Evolutionary conservation across 1,140 invertebrate genomes (phyloP), one percentile per base, ranked within the genome.

Genomic region (Lasaia peninsularis): DNA sequence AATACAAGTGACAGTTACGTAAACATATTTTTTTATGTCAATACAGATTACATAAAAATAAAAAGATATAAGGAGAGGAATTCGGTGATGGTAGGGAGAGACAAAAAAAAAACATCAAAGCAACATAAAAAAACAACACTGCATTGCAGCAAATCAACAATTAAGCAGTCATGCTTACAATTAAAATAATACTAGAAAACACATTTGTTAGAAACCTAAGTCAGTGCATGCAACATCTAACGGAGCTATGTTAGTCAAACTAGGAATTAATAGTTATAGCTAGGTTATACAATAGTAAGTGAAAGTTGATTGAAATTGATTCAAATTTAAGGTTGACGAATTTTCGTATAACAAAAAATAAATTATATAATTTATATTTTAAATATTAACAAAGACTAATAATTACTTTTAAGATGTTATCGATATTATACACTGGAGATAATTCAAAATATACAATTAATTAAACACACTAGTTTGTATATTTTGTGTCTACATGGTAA

Each of bases 71-170:
- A 24, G 11, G 40, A 31, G 34, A 12, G 11, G 51, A 58, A 56
- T 65, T 35, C 11, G 16, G 24, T 24, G 32, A 52, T 18, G 11
- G 28, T 55, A 58, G 65, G 56, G 58, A 63, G 53, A 69, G 73
- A 76, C 76, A 73, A 73, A 74, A 76, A 77, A 72, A 75, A 69
- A 75, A 81, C 72, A 78, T 84, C 77, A 82, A 87, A 85, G 84
- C 84, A 82, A 87, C 84, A 85, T 77, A 85, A 85, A 63, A n/a
- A 81, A 82, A 78, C 73, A 79, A 71, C 61, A 76, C 55, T 67
- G 77, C 73, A 62, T 71, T 71, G 77, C 80, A 86, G 78, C 79
- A 74, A 80, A 78, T 73, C 69, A 73, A 84, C 75, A 80, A 63
- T 82, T 82, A 75, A 75, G 58, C 65, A 59, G 44, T 78, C 83